These are phyloP conservation scores for Dione juno DNA, from an alignment of 2,888 invertebrate species.

Conservation along the genomic window DNA sequence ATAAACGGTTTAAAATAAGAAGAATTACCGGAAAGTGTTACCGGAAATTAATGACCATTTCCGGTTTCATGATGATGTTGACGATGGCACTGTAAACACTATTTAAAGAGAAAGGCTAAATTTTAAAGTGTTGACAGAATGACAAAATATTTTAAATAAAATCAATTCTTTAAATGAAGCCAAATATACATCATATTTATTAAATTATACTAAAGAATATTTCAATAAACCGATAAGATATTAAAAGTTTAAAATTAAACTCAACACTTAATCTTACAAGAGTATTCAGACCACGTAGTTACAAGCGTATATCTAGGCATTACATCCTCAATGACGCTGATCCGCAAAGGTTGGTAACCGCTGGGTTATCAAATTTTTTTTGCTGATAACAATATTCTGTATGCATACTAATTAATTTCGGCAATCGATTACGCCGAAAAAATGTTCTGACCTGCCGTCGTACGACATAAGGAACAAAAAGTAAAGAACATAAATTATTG, in stretches of 20 bases:
- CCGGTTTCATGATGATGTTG: no score
- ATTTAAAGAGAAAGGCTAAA: no score
- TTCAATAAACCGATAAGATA: background rate
- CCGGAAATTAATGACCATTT: no score
- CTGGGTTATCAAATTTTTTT: constrained; percentile 50
- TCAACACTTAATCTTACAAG: background rate
- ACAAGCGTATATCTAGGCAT: constrained; percentile 20
- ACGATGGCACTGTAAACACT: no score
- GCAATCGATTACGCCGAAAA: constrained; percentile 44
- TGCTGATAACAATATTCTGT: constrained; percentile 42
- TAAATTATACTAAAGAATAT: background rate
- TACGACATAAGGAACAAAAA: constrained; percentile 18
- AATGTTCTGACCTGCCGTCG: constrained; percentile 27
- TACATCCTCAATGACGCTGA: constrained; percentile 33
- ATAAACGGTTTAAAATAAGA: no score
- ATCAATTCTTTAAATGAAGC: no score
- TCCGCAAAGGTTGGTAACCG: constrained; percentile 40
- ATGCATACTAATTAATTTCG: constrained; percentile 54
- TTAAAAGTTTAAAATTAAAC: background rate
- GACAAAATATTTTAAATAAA: no score
- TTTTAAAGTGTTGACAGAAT: no score
- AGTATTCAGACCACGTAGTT: constrained; percentile 9
- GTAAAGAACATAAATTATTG: background rate
- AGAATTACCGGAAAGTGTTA: no score
- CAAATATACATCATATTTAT: no score